Conservation (phyloP, 2,113 vertebrate genomes). For the Cryptomyrus ogoouensis region DNA sequence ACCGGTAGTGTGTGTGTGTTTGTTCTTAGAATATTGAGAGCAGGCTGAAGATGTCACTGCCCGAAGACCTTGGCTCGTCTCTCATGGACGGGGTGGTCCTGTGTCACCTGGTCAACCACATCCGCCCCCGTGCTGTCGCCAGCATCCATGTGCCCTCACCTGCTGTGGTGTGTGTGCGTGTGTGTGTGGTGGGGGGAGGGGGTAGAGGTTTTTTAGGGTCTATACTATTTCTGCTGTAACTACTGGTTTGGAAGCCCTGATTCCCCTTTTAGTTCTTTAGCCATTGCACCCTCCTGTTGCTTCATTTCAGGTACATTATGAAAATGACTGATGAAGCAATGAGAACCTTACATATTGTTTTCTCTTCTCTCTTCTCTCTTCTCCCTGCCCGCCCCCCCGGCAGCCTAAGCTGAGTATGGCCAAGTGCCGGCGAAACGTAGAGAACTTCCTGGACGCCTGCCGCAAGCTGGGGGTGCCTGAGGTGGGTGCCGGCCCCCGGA, state of each 20-base stretch:
- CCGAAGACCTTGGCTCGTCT: constrained; percentile 76
- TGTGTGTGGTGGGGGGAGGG: constrained; percentile 22
- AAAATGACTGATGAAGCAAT: background rate
- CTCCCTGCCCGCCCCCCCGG: background rate
- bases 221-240: background rate
- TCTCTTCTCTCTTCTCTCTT: background rate
- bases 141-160: constrained; percentile 92
- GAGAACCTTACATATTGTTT: background rate
- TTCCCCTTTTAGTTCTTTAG: background rate
- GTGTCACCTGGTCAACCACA: constrained; percentile 87
- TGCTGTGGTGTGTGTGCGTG: constrained; percentile 71
- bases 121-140: constrained; percentile 78
- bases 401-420: constrained; percentile 98
- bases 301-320: background rate
- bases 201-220: background rate
- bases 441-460: constrained; percentile 94
- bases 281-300: background rate
- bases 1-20: background rate
- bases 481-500: constrained; percentile 61
- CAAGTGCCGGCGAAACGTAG: constrained; percentile 93
- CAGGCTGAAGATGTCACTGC: constrained; percentile 80
- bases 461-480: constrained; percentile 85
- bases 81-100: constrained; percentile 91
- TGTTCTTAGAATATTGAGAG: constrained; percentile 80
- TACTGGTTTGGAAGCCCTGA: background rate